Percentiles rank a stretch among this genome's conserved stretches.
Evolutionary conservation across 1,140 invertebrate genomes (phyloP).

Genomic region (Saccostrea echinata): DNA sequence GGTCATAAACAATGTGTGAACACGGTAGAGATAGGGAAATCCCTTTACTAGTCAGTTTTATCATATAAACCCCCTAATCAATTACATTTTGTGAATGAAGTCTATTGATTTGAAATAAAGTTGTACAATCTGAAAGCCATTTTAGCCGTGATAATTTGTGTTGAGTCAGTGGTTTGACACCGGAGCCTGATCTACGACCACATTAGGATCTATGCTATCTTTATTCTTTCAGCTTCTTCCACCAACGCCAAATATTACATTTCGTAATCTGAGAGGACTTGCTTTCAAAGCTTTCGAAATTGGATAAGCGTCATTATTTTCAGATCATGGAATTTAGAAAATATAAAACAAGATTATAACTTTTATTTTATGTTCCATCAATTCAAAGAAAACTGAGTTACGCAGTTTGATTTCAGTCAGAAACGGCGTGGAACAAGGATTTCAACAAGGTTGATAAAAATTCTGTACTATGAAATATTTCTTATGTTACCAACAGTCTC

Average conservation of each 20-base stretch:
- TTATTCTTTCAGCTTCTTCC: neutral
- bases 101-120: constrained; percentile 33
- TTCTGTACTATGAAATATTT: no score
- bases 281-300: neutral
- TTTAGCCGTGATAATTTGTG: constrained; percentile 30
- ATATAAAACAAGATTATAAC: no score
- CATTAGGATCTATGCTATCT: neutral
- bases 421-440: no score
- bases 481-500: no score
- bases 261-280: no score
- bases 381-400: no score
- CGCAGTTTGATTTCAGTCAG: no score
- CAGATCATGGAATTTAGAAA: no score
- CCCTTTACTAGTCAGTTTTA: neutral
- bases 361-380: no score
- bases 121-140: constrained; percentile 21
- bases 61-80: constrained; percentile 14
- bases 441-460: no score
- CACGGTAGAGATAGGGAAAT: neutral
- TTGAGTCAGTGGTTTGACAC: constrained; percentile 9
- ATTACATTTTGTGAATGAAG: constrained; percentile 33
- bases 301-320: neutral
- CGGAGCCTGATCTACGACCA: neutral
- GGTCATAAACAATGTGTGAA: neutral
- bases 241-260: neutral